These are phyloP conservation scores for Acronicta aceris DNA, from an alignment of 2,888 invertebrate genomes.

Conservation along the genomic window DNA sequence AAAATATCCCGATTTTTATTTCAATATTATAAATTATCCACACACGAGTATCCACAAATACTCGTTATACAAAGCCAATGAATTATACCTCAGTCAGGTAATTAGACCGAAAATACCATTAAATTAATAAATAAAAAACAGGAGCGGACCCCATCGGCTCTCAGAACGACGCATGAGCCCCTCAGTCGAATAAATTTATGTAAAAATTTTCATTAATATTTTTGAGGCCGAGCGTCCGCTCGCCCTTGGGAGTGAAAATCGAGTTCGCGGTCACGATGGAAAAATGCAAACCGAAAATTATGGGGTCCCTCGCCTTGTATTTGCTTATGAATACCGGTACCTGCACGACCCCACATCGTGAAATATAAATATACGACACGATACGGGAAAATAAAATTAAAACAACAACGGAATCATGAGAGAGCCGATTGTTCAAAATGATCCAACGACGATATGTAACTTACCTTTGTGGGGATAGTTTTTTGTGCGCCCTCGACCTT, in stretches of 20 bases:
- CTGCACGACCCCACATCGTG: conserved; percentile 70
- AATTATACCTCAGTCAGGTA: conserved; percentile 88
- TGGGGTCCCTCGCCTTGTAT: conserved; percentile 88
- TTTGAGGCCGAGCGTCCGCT: conserved; percentile 87
- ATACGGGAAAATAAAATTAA: conserved; percentile 82
- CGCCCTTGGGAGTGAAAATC: conserved; percentile 88
- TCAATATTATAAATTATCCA: conserved; percentile 65
- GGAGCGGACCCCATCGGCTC: conserved; percentile 81
- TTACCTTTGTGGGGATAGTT: conserved; percentile 64
- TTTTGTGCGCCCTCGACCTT: conserved; percentile 62
- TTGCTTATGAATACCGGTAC: conserved; percentile 88
- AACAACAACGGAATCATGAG: conserved; percentile 64
- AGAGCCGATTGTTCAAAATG: conserved; percentile 62
- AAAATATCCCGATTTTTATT: conserved; percentile 33
- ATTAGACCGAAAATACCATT: conserved; percentile 89
- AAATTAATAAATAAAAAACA: conserved; percentile 90
- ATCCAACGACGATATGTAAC: conserved; percentile 53
- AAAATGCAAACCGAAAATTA: conserved; percentile 90
- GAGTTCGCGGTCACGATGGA: conserved; percentile 89
- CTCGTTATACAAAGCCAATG: conserved; percentile 81
- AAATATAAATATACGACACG: conserved; percentile 79
- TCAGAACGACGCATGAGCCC: conserved; percentile 81
- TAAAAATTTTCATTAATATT: conserved; percentile 90
- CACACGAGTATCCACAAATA: conserved; percentile 76
- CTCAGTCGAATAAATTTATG: conserved; percentile 89